Conservation (phyloP, 2,888 invertebrate genomes). For the Dexiosoma caninum region DNA sequence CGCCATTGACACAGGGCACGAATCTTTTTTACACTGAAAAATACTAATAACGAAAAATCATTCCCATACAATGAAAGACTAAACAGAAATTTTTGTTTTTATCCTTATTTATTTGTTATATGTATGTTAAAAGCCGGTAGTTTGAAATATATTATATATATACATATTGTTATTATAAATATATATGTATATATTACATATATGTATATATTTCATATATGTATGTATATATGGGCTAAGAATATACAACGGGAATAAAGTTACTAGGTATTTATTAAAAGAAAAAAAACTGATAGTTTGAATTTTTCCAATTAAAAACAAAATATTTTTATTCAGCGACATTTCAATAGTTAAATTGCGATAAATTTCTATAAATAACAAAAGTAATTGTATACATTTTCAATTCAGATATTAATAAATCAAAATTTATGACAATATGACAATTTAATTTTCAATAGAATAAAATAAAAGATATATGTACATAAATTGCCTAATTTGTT, state of each 20-base stretch:
- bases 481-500: not conserved
- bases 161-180: not conserved
- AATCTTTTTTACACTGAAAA: no score
- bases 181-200: no score
- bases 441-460: not conserved
- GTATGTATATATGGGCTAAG: not conserved
- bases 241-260: constrained; percentile 9
- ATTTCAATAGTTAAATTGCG: constrained; percentile 12
- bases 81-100: not conserved
- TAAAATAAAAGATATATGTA: not conserved
- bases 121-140: not conserved
- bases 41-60: no score
- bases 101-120: constrained; percentile 22
- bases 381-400: constrained; percentile 2
- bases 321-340: constrained; percentile 49
- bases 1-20: no score
- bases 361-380: constrained; percentile 10
- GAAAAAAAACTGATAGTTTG: not conserved
- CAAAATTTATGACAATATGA: not conserved
- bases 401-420: not conserved
- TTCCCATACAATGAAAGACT: not conserved
- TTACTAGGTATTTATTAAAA: not conserved
- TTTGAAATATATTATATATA: not conserved
- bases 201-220: no score
- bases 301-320: constrained; percentile 21